Percentiles rank a stretch among this genome's conserved stretches.
phyloP scores from a whole-genome alignment of 2,113 vertebrate species.

The Leptobrachium ailaonicum region DNA sequence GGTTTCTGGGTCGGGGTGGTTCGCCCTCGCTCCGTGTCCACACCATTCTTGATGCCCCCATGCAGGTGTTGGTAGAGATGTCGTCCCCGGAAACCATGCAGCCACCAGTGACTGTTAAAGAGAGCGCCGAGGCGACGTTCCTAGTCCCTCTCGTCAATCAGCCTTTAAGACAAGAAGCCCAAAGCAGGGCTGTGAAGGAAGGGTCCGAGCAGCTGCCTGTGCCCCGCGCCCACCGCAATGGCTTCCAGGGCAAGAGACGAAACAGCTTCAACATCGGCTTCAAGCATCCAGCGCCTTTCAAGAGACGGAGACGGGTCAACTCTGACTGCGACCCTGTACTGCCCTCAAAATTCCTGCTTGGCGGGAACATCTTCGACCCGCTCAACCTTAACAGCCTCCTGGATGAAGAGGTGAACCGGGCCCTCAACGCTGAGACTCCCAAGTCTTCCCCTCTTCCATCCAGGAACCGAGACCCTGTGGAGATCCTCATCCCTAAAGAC shows the following conservation, averaged over 20 bases:
- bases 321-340: conserved; percentile 82
- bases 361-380: conserved; percentile 91
- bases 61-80: conserved; percentile 39
- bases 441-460: conserved; percentile 83
- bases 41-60: neutral
- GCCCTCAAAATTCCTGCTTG: conserved; percentile 83
- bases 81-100: conserved; percentile 8
- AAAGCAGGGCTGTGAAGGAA: neutral
- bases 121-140: neutral
- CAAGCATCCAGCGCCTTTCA: conserved; percentile 74
- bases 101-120: neutral
- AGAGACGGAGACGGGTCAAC: conserved; percentile 75
- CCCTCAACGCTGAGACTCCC: conserved; percentile 83
- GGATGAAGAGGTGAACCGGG: conserved; percentile 85
- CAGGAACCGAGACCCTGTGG: conserved; percentile 78
- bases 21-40: no score
- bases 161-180: neutral
- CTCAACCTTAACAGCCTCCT: conserved; percentile 89
- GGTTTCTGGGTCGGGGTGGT: no score
- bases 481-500: conserved; percentile 88
- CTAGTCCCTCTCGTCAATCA: neutral
- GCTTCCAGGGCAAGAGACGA: conserved; percentile 72
- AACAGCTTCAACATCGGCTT: conserved; percentile 76
- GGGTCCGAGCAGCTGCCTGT: conserved; percentile 29
- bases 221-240: conserved; percentile 66